Evolutionary conservation across 2,888 invertebrate genomes (phyloP), one percentile per base, ranked within the genome.

Genomic region (Junonia oenone): DNA sequence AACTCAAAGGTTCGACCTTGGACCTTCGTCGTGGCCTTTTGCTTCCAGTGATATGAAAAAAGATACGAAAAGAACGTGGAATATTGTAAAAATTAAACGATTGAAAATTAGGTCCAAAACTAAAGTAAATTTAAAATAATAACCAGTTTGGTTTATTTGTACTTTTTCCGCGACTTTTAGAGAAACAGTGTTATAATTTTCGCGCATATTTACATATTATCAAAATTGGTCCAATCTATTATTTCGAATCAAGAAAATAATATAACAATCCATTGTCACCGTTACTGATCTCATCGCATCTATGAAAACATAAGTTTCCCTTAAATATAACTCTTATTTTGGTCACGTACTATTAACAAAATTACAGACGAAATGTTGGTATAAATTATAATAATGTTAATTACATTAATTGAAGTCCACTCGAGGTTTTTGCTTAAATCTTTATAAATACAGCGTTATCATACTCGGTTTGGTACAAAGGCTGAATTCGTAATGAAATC

Each of bases 401-500:
- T 40, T 40, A 40, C 17, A 5, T 17, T 40, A 40, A 40, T 19
- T 40, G 11, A 40, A 19, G 38, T 19, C 38, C 38, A 19, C 19
- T 17, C 17, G n/a, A 19, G 19, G 19, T 38, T 11, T 19, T 17
- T 40, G 5, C 38, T 19, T 4, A 40, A 40, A 40, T 40, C 38
- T 19, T 15, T 40, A 40, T 40, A 40, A 40, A 40, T 40, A 40
- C 38, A 40, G 19, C 6, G 19, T 5, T 40, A 40, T 40, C 38
- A 11, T 19, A 17, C n/a, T 19, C 15, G 11, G 15, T n/a, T 40
- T 40, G 38, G 11, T 40, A 40, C 38, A 40, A 19, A 19, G 38
- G 38, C n/a, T 40, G 38, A 40, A 40, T 40, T 19, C 19, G 17
- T 40, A 40, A 40, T 40, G 38, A 40, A 40, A 40, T 40, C 19